Base-by-base conservation (phyloP, 2,797 vertebrate species). In the Crocodylus rhombifer region DNA sequence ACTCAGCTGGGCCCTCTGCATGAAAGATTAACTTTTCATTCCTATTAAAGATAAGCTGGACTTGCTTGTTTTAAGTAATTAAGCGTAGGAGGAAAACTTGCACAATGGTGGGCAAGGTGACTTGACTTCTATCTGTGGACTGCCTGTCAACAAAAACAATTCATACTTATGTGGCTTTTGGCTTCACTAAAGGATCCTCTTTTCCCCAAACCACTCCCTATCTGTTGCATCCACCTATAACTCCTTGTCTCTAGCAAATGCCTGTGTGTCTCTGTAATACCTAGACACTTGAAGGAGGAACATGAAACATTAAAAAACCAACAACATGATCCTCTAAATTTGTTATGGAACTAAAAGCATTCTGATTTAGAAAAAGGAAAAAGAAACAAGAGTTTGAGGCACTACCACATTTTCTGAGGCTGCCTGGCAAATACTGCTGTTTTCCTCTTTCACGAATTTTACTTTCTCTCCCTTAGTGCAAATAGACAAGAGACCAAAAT, bases 11-110 rank as follows among this genome's bases (percentile, higher is more conserved):
- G 81, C 94, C 96, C 91, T 92, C 95, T 92, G 89, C 90, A 88
- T 96, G 94, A 96, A 97, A 98, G 98, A 98, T 98, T 97, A 98
- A 95, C 96, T 97, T 95, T 96, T 97, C 94, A 91, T 97, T 96
- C 97, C 95, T 97, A 97, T 98, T 97, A 98, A 95, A 92, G 89
- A 96, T 95, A 95, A 96, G 91, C 89, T 96, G n/a, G 76, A 64
- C 93, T 97, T 84, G 78, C 90, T 91, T 94, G 85, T 62, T 92
- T 71, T 85, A 86, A 90, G 85, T 77, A 95, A 91, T 97, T 96
- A 96, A 94, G 91, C 93, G 77, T 30, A 79, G 60, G 78, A 91
- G 90, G 91, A 91, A 95, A 95, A 51, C 42, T 51, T 82, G 80
- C 95, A 87, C 65, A 82, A 86, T 60, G 7, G 86, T 23, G 30